Percentiles rank a stretch among this genome's conserved stretches.
Conservation (phyloP, 1,140 invertebrate species). For the Popillia japonica region DNA sequence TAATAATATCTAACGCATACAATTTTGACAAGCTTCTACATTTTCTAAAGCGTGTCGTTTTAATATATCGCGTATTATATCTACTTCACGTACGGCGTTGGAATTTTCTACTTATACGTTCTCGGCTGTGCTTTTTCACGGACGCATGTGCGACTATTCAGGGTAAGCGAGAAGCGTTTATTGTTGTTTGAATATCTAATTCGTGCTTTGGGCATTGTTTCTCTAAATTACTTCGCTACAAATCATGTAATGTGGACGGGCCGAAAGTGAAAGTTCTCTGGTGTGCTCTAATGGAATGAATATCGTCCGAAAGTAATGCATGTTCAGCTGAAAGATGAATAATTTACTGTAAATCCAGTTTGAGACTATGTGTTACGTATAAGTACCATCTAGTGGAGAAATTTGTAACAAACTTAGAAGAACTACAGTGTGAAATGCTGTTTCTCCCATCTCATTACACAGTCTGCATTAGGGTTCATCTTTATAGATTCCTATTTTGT, state of each 20-base stretch:
- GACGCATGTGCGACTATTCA: background rate
- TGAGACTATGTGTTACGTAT: too few species aligned
- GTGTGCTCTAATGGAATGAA: background rate
- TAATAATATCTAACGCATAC: conserved; percentile 6
- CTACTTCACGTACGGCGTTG: background rate
- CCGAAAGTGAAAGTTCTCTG: background rate
- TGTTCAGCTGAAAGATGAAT: background rate
- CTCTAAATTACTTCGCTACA: conserved; percentile 2
- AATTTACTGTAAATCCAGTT: too few species aligned
- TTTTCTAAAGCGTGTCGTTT: conserved; percentile 14
- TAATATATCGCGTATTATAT: conserved; percentile 11
- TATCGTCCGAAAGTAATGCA: background rate
- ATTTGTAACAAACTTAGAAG: too few species aligned
- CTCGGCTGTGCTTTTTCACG: background rate
- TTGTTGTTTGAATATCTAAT: conserved; percentile 10
- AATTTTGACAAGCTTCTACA: conserved; percentile 14
- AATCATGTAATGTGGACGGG: background rate
- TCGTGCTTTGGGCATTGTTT: conserved; percentile 12
- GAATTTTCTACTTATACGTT: background rate
- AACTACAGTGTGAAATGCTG: too few species aligned
- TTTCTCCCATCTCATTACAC: too few species aligned
- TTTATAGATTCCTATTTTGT: too few species aligned
- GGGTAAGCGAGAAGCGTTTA: background rate
- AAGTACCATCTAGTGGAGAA: too few species aligned
- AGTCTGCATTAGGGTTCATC: too few species aligned